These are phyloP conservation scores for Tenualosa ilisha DNA, from an alignment of 2,797 vertebrate genomes.

Conservation along the genomic window DNA sequence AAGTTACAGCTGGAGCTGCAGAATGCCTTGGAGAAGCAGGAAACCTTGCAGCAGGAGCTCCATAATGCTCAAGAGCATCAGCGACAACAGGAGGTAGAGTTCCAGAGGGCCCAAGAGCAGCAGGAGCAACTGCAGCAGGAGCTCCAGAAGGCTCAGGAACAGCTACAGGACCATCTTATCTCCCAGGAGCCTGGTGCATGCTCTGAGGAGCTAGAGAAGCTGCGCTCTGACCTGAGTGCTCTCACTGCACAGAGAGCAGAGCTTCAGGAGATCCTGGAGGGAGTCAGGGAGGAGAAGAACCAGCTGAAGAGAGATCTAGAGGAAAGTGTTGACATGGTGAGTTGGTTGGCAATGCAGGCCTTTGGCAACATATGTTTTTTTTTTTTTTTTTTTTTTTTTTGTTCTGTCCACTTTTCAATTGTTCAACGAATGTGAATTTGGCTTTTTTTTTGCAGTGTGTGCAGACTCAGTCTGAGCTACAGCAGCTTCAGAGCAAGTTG, in stretches of 20 bases:
- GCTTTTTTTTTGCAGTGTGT: background rate
- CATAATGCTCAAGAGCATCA: background rate
- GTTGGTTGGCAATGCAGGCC: background rate
- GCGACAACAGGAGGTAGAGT: background rate
- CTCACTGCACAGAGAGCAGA: conserved; percentile 74
- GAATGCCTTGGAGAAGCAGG: background rate
- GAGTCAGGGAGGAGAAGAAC: conserved; percentile 63
- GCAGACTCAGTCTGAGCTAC: background rate
- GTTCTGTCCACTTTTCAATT: background rate
- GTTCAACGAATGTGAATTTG: background rate
- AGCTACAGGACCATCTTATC: background rate
- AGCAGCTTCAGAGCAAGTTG: conserved; percentile 15
- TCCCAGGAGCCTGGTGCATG: conserved; percentile 16
- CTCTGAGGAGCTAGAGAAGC: conserved; percentile 52
- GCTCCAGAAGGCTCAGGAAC: background rate
- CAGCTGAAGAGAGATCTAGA: conserved; percentile 62
- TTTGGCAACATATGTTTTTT: background rate
- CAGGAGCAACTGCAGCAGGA: background rate
- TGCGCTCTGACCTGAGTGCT: conserved; percentile 57
- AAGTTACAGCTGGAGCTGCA: conserved; percentile 34
- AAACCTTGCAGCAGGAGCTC: background rate
- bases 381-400: background rate
- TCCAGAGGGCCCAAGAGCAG: background rate
- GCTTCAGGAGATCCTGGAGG: conserved; percentile 65
- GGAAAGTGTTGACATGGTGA: conserved; percentile 65